Base-by-base conservation (phyloP, 2,797 vertebrate genomes). In the Catostomus latipinnis region DNA sequence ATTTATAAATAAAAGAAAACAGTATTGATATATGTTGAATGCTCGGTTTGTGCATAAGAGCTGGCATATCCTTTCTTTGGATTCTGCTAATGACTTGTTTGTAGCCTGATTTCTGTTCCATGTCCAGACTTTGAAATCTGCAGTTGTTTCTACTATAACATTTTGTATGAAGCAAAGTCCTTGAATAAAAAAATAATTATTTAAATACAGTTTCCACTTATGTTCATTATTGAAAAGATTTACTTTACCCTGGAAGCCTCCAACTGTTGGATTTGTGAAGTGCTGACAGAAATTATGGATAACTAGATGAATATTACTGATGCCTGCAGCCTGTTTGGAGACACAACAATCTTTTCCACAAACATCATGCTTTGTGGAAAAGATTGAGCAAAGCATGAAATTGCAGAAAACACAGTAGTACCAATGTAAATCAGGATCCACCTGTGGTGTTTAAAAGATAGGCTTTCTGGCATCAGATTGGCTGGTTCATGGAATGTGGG, bases 141-240 rank as follows among this genome's bases (percentile, higher is more conserved):
- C 93, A 93, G 90, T 97, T 96, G 95, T 98, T 97, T 98, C 95
- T 96, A 97, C 95, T 94, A 96, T 91, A 95, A 91, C 93, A 93
- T 98, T 99, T 98, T 98, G 96, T 98, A 98, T 96, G 95, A 96
- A 96, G 94, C 95, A 93, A 96, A 96, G 93, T 95, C 94, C 95
- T 98, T 97, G 95, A 95, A 96, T 96, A 96, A 96, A 96, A 98
- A 96, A 96, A 95, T 89, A 61, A 82, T 74, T 89, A 91, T 74
- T 6, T 87, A 83, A n/a, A 67, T 56, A 34, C 16, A 56, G 48
- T 74, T 22, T 43, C 34, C 34, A 11, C 57, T 72, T 50, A 50
- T 63, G 34, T 11, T 22, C 11, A 4, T 54, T 67, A 16, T 58
- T 63, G 0, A 18, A 6, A 34, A 34, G 6, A 6, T 60, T 43